Evolutionary conservation across 2,113 vertebrate genomes (phyloP), one percentile per base, ranked within the genome.

Genomic region (Poecile atricapillus): DNA sequence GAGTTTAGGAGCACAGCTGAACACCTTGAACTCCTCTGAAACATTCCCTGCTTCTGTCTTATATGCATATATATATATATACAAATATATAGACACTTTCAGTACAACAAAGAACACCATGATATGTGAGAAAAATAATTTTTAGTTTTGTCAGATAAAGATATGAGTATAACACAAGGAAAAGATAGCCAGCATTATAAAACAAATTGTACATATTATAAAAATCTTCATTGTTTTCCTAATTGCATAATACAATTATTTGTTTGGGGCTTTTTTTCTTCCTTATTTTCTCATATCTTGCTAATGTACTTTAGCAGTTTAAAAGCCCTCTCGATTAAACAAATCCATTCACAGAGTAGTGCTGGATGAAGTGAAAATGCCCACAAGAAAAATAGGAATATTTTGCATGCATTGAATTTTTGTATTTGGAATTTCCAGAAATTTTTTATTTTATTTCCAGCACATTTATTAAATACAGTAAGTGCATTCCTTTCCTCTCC

Each of bases 31-130:
- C 10, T 56, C 27, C 24, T 83, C 17, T 41, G 19, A 81, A 84
- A 94, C n/a, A 31, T 21, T 59, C 33, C 30, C 21, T 56, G 5
- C 43, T 58, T 56, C 47, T 52, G 14, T 52, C 23, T 31, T 58
- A 9, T 27, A 22, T 8, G 33, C 8, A 37, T 16, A 24, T 16
- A 7, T 31, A 13, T 7, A 33, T 4, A 44, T 0, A 12, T 2
- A 37, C 2, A 46, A 2, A 50, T 7, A 41, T 1, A 14, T 3
- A 50, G 27, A 52, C 4, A 15, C 3, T 64, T 69, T 25, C 16
- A 27, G 11, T 30, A 77, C 33, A 53, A 80, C 27, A 60, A 63
- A 70, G 37, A 84, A 71, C 10, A 83, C 33, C 12, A 60, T 0
- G 0, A 31, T 39, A 71, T 55, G 18, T 0, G 2, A 78, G 25